A percentile compares a stretch with the other conserved stretches of the same genome.
These are phyloP conservation scores for Plutella xylostella DNA, from an alignment of 2,888 invertebrate genomes.

Conservation along the genomic window DNA sequence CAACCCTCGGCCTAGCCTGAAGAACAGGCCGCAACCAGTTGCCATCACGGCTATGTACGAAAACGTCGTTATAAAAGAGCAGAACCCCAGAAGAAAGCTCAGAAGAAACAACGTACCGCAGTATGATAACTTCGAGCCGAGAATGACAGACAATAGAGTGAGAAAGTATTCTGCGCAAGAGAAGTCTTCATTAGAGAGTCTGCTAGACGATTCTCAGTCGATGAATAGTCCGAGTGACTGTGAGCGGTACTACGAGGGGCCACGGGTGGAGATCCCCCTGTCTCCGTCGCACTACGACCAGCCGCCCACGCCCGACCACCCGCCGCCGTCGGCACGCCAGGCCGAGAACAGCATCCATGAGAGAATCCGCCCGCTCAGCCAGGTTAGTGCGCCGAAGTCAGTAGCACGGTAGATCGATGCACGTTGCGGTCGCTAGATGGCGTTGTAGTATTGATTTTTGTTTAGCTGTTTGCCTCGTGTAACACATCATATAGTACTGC, in stretches of 20 bases:
- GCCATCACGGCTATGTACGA: conserved; percentile 81
- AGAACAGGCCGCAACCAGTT: conserved; percentile 72
- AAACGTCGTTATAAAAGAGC: conserved; percentile 77
- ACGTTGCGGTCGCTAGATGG: too few relatives aligned
- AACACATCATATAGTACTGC: too few relatives aligned
- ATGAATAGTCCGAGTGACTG: conserved; percentile 63
- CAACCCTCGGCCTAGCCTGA: conserved; percentile 49
- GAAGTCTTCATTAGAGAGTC: conserved; percentile 70
- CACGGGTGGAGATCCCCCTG: conserved; percentile 72
- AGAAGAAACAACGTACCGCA: conserved; percentile 72
- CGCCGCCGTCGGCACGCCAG: conserved; percentile 90
- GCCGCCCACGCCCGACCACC: conserved; percentile 94
- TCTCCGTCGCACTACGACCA: conserved; percentile 92
- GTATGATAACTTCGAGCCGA: conserved; percentile 73
- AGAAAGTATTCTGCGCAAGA: conserved; percentile 65
- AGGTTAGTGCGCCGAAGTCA: conserved; percentile 76
- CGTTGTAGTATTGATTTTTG: too few relatives aligned
- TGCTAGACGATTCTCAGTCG: conserved; percentile 67
- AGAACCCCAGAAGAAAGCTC: conserved; percentile 78
- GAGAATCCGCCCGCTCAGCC: conserved; percentile 88
- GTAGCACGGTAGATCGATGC: too few relatives aligned
- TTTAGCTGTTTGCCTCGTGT: too few relatives aligned
- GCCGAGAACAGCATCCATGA: conserved; percentile 92
- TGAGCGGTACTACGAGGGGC: conserved; percentile 50
- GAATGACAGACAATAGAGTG: conserved; percentile 42